These are phyloP conservation scores for Philaenus spumarius DNA, from an alignment of 1,140 invertebrate species.

Conservation along the genomic window DNA sequence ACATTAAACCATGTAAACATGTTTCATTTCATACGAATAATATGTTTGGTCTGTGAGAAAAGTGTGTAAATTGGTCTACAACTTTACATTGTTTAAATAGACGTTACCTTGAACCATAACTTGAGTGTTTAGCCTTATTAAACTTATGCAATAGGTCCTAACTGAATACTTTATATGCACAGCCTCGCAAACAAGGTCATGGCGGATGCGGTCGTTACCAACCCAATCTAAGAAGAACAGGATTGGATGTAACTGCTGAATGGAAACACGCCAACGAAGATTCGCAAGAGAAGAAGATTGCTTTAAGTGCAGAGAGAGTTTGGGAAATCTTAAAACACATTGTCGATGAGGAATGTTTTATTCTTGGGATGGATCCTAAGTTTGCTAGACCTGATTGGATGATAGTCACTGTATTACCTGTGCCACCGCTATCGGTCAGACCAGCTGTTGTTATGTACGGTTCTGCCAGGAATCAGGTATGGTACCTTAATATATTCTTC, in stretches of 20 bases:
- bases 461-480: conserved; percentile 84
- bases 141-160: too few species aligned
- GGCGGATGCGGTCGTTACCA: conserved; percentile 98
- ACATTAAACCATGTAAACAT: too few species aligned
- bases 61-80: too few species aligned
- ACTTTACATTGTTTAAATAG: too few species aligned
- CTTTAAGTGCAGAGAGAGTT: conserved; percentile 87
- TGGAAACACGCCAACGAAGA: conserved; percentile 99
- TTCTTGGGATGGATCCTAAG: conserved; percentile 93
- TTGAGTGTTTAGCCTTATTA: too few species aligned
- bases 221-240: conserved; percentile 80
- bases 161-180: not conserved
- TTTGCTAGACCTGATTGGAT: conserved; percentile 99
- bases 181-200: conserved; percentile 69
- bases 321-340: conserved; percentile 97
- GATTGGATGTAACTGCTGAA: conserved; percentile 89
- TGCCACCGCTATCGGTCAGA: conserved; percentile 87
- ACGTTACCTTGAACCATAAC: too few species aligned
- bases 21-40: too few species aligned
- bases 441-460: conserved; percentile 99
- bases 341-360: conserved; percentile 93
- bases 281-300: conserved; percentile 92
- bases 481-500: too few species aligned
- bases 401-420: conserved; percentile 95
- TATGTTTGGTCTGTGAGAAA: too few species aligned